phyloP scores from a whole-genome alignment of 1,140 invertebrate genomes.

The Muscidifurax raptorellus region DNA sequence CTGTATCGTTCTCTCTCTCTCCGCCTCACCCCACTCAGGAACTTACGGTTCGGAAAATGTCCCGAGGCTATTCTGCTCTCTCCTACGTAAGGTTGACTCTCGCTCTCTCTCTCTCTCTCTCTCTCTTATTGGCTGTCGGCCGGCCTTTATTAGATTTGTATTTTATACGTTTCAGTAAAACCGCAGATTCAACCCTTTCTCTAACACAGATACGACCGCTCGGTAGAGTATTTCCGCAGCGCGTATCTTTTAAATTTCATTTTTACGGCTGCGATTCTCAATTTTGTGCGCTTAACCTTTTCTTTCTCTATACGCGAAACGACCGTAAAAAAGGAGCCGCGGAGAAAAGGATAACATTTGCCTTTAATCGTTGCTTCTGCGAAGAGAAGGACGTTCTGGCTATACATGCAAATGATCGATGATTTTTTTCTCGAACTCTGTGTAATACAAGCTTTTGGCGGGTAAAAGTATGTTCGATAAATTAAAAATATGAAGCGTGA shows the following conservation, averaged over 20 bases:
- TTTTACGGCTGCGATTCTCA: neutral
- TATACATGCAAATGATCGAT: neutral
- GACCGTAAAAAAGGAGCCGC: neutral
- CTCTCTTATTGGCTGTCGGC: slow-evolving; percentile 37
- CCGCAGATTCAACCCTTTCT: slow-evolving; percentile 22
- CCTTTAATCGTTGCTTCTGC: neutral
- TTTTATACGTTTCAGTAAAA: slow-evolving; percentile 48
- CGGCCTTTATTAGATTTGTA: slow-evolving; percentile 42
- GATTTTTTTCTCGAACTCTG: neutral
- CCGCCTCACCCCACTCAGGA: slow-evolving; percentile 7
- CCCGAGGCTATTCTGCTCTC: neutral
- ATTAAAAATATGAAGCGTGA: too few relatives aligned
- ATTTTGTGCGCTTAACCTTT: neutral
- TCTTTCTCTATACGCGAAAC: neutral
- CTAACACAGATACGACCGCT: too few relatives aligned
- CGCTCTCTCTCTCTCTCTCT: neutral
- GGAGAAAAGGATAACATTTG: neutral
- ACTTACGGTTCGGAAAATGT: slow-evolving; percentile 43
- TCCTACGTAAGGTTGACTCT: slow-evolving; percentile 14
- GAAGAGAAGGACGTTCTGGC: neutral
- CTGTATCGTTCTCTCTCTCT: neutral
- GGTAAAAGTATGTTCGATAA: too few relatives aligned
- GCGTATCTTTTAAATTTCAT: neutral
- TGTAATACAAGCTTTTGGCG: too few relatives aligned
- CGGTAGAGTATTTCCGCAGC: too few relatives aligned